phyloP scores from a whole-genome alignment of 1,140 invertebrate species.

The Lutraria rhynchaena region DNA sequence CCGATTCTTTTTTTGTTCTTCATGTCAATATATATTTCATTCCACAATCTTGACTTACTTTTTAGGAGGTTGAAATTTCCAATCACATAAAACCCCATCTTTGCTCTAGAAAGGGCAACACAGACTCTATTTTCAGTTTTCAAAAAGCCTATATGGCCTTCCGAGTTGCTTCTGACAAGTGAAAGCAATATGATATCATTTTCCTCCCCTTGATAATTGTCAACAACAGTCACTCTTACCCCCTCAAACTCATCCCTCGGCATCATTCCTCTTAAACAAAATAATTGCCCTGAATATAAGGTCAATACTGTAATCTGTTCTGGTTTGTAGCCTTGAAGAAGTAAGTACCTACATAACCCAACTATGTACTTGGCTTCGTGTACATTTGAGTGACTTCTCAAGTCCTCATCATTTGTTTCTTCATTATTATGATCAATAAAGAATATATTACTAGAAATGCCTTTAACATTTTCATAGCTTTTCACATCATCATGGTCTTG shows the following conservation, averaged over 20 bases:
- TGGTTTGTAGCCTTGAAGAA: conserved; percentile 79
- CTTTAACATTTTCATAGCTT: conserved; percentile 74
- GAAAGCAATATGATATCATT: conserved; percentile 92
- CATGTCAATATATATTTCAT: conserved; percentile 73
- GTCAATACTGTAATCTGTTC: conserved; percentile 81
- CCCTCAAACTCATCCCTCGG: conserved; percentile 70
- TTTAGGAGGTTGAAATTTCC: conserved; percentile 87
- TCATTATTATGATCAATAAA: conserved; percentile 79
- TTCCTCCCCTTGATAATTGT: conserved; percentile 91
- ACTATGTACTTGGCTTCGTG: conserved; percentile 72
- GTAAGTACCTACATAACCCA: conserved; percentile 76
- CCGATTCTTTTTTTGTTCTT: conserved; percentile 62
- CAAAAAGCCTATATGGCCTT: conserved; percentile 90
- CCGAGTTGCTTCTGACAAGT: conserved; percentile 87
- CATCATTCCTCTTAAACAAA: conserved; percentile 74
- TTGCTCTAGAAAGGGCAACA: conserved; percentile 92
- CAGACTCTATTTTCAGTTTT: conserved; percentile 90
- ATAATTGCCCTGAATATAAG: conserved; percentile 81
- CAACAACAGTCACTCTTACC: conserved; percentile 86
- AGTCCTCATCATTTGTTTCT: conserved; percentile 75
- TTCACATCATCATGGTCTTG: conserved; percentile 74
- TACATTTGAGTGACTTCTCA: conserved; percentile 77
- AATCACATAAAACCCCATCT: conserved; percentile 87
- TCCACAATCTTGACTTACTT: conserved; percentile 79
- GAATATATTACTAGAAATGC: conserved; percentile 79